Percentiles rank a stretch among this genome's conserved stretches.
phyloP scores from a whole-genome alignment of 2,113 vertebrate species.

The Perca flavescens region DNA sequence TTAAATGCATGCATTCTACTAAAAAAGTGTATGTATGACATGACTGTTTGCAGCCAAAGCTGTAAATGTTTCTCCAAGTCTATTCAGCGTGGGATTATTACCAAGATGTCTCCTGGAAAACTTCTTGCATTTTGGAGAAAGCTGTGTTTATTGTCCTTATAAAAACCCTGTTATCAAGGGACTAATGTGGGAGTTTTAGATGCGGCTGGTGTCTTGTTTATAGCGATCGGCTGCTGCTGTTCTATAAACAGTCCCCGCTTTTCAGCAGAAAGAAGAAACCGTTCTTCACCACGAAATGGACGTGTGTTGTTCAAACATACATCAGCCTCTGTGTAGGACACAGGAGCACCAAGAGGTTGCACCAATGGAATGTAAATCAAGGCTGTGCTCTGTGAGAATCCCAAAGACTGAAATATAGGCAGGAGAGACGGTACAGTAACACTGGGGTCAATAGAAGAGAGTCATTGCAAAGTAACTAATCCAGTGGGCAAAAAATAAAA shows the following conservation, averaged over 20 bases:
- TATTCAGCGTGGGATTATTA: conserved; percentile 19
- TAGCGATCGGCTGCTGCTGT: conserved; percentile 33
- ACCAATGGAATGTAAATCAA: conserved; percentile 60
- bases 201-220: conserved; percentile 46
- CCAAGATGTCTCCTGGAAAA: conserved; percentile 20
- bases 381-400: conserved; percentile 27
- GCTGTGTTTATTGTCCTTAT: conserved; percentile 38
- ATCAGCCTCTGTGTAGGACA: conserved; percentile 21
- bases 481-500: conserved; percentile 19
- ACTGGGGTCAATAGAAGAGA: conserved; percentile 26
- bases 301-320: conserved; percentile 32
- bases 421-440: conserved; percentile 5
- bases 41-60: conserved; percentile 5
- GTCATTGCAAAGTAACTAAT: conserved; percentile 25
- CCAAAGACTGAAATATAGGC: conserved; percentile 36
- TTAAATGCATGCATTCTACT: conserved; percentile 5
- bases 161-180: conserved; percentile 37
- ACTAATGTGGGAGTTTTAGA: conserved; percentile 50
- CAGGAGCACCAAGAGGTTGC: conserved; percentile 18
- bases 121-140: conserved; percentile 22
- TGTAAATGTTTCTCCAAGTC: conserved; percentile 1
- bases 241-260: conserved; percentile 19
- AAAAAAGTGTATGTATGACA: conserved; percentile 30
- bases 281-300: conserved; percentile 10
- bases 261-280: conserved; percentile 26